Conservation (phyloP, 2,888 invertebrate species). For the Thecocarcelia acutangulata region DNA sequence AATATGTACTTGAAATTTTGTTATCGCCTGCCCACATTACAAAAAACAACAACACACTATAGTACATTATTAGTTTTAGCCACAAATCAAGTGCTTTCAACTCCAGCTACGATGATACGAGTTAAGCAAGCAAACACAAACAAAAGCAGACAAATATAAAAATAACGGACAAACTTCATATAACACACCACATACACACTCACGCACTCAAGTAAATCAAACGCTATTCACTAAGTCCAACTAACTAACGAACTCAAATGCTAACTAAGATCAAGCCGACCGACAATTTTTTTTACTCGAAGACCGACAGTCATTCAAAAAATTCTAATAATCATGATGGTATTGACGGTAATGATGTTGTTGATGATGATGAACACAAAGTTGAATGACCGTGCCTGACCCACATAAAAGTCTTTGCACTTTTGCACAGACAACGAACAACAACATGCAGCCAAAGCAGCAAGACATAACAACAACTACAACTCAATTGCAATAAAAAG, state of each 20-base stretch:
- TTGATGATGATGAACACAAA: constrained; percentile 41
- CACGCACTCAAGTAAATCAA: constrained; percentile 4
- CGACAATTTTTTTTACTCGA: constrained; percentile 34
- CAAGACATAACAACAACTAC: constrained; percentile 60
- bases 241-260: constrained; percentile 25
- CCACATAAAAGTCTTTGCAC: constrained; percentile 87
- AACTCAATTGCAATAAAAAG: constrained; percentile 43
- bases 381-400: constrained; percentile 85
- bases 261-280: constrained; percentile 52
- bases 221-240: constrained; percentile 11
- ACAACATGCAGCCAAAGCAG: constrained; percentile 18
- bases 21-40: no score
- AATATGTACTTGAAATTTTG: no score
- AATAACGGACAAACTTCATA: constrained; percentile 27
- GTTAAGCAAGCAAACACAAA: not conserved
- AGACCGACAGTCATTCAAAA: constrained; percentile 28
- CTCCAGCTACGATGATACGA: not conserved
- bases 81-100: constrained; percentile 18
- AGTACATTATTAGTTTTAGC: no score
- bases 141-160: not conserved
- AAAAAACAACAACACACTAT: no score
- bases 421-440: constrained; percentile 64
- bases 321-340: not conserved
- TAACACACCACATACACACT: not conserved
- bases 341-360: constrained; percentile 13